Evolutionary conservation across 1,140 invertebrate genomes (phyloP), one percentile per base, ranked within the genome.

Genomic region (Meloidogyne exigua): DNA sequence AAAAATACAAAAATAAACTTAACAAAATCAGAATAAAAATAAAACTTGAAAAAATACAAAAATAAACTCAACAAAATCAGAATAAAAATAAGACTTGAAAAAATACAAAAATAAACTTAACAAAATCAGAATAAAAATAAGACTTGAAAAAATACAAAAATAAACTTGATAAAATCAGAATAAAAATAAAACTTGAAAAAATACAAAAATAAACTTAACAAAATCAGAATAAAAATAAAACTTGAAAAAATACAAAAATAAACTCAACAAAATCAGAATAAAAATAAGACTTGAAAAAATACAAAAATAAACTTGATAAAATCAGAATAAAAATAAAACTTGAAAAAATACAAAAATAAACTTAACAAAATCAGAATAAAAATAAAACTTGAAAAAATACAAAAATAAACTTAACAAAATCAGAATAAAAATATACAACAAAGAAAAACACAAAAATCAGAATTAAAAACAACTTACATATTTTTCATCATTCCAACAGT

Each of bases 401-500:
- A 57, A 57, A 57, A 57, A 57, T n/a, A 4, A 57, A 57, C 9
- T n/a, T n/a, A n/a, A n/a, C n/a, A n/a, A n/a, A 39, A 39, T 39
- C 10, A 39, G 9, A 39, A 39, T 39, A 39, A 39, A 39, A 39
- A 39, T 39, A 39, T 9, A 39, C 3, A 4, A 9, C 9, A 7
- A 7, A 4, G 10, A 10, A 9, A 57, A 57, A 57, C 18, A 57
- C 49, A 57, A n/a, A 57, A 57, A 49, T 49, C 44, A 57, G 4
- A 57, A 57, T 57, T n/a, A 57, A 1, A 57, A 25, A 11, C 11
- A 28, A 71, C 83, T 83, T 62, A 87, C 90, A 99, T 98, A 90
- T 99, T 99, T 87, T 91, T 92, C 86, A 99, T 88, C 96, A 99
- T 99, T 79, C 95, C 95, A 18, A 95, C 94, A 32, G 96, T 98